Conservation (phyloP, 1,140 invertebrate genomes). For the Heliothis virescens region DNA sequence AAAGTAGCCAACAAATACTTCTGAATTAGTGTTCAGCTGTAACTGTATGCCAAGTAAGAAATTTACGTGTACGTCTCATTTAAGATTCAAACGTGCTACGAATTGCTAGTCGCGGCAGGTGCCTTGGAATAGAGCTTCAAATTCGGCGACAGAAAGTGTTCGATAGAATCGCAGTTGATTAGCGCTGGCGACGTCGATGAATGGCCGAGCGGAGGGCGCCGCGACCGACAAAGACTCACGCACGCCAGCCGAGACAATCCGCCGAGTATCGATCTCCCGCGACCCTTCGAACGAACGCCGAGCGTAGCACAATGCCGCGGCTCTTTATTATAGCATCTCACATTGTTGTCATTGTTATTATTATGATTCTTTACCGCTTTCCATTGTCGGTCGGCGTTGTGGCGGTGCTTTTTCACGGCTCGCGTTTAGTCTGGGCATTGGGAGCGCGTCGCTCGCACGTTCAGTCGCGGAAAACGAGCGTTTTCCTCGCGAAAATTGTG, state of each 20-base stretch:
- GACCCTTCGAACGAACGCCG: constrained; percentile 82
- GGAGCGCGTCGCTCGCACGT: constrained; percentile 84
- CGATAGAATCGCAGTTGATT: constrained; percentile 75
- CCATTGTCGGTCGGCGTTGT: constrained; percentile 84
- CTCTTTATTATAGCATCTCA: constrained; percentile 86
- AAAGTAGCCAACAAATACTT: background rate
- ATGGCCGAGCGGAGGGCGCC: constrained; percentile 67
- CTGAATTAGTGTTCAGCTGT: constrained; percentile 1
- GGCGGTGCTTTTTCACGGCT: constrained; percentile 85
- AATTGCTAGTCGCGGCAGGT: constrained; percentile 38
- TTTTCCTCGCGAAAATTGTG: constrained; percentile 80
- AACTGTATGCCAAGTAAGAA: constrained; percentile 16
- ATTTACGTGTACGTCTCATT: constrained; percentile 24
- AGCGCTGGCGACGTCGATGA: constrained; percentile 68
- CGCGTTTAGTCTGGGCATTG: constrained; percentile 85
- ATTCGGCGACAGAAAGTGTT: constrained; percentile 44
- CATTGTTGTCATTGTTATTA: constrained; percentile 87
- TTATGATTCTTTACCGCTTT: constrained; percentile 86
- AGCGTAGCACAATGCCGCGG: constrained; percentile 82
- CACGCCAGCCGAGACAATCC: constrained; percentile 80
- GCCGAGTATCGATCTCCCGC: constrained; percentile 83
- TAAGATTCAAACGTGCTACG: constrained; percentile 45
- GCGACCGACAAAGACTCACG: constrained; percentile 77
- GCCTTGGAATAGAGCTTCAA: constrained; percentile 11
- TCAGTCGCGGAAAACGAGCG: constrained; percentile 81